Conservation (phyloP, 2,888 invertebrate species). For the Drosophila mimica region DNA sequence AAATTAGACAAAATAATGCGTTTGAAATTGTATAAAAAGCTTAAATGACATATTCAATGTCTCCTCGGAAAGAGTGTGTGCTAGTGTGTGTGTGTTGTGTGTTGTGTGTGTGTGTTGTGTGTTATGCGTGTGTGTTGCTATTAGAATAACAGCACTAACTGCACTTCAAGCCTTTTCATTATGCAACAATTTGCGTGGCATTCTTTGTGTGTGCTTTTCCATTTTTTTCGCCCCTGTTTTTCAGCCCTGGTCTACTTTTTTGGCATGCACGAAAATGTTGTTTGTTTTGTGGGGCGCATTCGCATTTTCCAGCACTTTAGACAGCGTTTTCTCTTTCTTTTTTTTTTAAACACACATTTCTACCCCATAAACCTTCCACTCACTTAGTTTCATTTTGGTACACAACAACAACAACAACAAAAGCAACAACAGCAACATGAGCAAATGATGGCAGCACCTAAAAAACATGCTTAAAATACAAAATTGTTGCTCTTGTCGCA, state of each 20-base stretch:
- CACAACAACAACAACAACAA: conserved; percentile 22
- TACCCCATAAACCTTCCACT: conserved; percentile 50
- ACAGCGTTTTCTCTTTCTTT: conserved; percentile 16
- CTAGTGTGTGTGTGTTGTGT: neutral
- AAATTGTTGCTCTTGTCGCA: conserved; percentile 49
- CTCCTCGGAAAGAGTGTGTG: neutral
- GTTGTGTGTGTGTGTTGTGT: neutral
- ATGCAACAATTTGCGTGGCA: conserved; percentile 56
- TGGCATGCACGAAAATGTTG: conserved; percentile 26
- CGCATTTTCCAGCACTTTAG: conserved; percentile 60
- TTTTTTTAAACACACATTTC: conserved; percentile 35
- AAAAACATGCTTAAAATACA: conserved; percentile 1
- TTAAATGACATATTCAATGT: conserved; percentile 34
- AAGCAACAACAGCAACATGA: conserved; percentile 27
- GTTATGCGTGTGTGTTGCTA: neutral
- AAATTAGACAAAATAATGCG: conserved; percentile 50
- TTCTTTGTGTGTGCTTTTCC: conserved; percentile 5
- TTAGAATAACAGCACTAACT: conserved; percentile 6
- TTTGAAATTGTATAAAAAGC: conserved; percentile 36
- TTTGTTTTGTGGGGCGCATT: conserved; percentile 34
- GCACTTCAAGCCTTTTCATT: conserved; percentile 50
- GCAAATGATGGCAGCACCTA: conserved; percentile 59
- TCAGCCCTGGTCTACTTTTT: conserved; percentile 28
- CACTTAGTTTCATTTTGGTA: conserved; percentile 74
- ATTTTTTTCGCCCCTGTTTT: neutral